Conservation (phyloP, 2,888 invertebrate genomes). For the Trissolcus brochymenae region DNA sequence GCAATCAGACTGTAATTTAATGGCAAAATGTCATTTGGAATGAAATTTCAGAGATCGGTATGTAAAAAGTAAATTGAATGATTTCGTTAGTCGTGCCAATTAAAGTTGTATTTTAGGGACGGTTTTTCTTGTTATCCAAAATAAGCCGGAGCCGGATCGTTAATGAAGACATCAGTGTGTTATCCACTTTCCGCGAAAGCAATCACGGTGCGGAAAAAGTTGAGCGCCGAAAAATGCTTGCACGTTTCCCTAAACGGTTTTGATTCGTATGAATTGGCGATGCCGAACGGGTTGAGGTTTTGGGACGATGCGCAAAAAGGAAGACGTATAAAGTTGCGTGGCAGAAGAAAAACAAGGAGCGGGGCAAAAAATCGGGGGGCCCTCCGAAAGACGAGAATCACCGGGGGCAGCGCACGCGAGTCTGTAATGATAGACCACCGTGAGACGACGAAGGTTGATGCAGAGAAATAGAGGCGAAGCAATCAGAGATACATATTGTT, state of each 20-base stretch:
- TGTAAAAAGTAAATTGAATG: too few relatives aligned
- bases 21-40: neutral
- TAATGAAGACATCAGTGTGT: slow-evolving; percentile 40
- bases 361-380: slow-evolving; percentile 33
- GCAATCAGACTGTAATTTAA: neutral
- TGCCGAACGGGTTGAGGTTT: slow-evolving; percentile 1
- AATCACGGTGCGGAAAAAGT: slow-evolving; percentile 21
- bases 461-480: slow-evolving; percentile 35
- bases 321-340: slow-evolving; percentile 6
- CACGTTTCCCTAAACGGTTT: slow-evolving; percentile 19
- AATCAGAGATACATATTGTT: slow-evolving; percentile 55
- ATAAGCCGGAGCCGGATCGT: slow-evolving; percentile 6
- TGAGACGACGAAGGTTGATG: slow-evolving; percentile 47
- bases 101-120: slow-evolving; percentile 7
- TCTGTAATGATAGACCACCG: slow-evolving; percentile 62
- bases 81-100: slow-evolving; percentile 32
- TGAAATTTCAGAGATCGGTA: neutral
- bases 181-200: slow-evolving; percentile 30
- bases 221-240: slow-evolving; percentile 8
- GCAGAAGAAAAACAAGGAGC: slow-evolving; percentile 20
- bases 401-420: slow-evolving; percentile 63
- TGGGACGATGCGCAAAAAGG: neutral
- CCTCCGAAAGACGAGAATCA: slow-evolving; percentile 60
- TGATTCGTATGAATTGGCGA: slow-evolving; percentile 13
- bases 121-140: slow-evolving; percentile 26